Evolutionary conservation across 2,113 vertebrate genomes (phyloP).

Genomic region (Dermatemys mawii): DNA sequence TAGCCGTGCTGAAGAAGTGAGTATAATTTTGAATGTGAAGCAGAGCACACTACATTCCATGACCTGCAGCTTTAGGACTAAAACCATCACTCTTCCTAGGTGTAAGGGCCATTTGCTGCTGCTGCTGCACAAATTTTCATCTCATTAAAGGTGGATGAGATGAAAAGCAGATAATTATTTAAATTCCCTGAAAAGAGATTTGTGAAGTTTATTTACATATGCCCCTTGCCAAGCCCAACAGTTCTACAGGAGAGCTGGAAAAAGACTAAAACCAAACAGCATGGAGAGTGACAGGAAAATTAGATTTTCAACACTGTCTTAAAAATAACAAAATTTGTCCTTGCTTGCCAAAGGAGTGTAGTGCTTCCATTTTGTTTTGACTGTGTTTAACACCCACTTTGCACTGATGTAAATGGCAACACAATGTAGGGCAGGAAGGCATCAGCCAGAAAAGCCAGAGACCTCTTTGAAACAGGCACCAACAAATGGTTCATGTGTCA

Average conservation of each 20-base stretch:
- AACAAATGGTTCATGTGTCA: background rate
- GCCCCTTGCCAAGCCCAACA: accelerated
- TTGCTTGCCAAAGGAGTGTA: accelerated
- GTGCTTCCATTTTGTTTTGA: accelerated
- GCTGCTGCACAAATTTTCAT: background rate
- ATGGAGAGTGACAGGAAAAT: background rate
- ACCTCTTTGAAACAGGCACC: background rate
- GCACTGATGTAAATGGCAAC: accelerated
- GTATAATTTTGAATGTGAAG: background rate
- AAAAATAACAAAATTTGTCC: accelerated
- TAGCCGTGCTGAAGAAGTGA: constrained; percentile 92
- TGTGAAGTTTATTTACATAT: background rate
- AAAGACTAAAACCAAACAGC: background rate
- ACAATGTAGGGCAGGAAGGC: accelerated
- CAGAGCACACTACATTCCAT: background rate
- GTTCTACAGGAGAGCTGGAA: background rate
- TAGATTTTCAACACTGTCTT: background rate
- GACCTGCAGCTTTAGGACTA: background rate
- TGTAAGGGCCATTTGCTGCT: background rate
- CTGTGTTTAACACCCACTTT: background rate
- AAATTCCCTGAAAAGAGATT: background rate
- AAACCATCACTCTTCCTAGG: background rate
- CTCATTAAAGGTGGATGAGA: background rate
- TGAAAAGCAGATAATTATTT: background rate
- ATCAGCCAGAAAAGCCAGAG: background rate